Evolutionary conservation across 2,113 vertebrate genomes (phyloP).

Genomic region (Siniperca chuatsi): DNA sequence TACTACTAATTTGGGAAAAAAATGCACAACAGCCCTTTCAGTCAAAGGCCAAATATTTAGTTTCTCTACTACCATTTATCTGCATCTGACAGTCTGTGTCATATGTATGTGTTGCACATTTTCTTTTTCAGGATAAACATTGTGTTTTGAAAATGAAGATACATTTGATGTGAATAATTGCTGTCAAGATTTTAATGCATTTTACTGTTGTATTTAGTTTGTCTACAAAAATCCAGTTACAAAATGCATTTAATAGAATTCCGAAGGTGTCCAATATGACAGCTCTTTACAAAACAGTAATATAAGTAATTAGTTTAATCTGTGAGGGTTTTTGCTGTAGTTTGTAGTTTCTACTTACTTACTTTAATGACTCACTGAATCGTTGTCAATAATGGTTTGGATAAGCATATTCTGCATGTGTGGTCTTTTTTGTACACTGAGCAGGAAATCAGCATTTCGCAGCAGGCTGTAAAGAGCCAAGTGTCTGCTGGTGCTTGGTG

Average conservation of each 20-base stretch:
- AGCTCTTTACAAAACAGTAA: background rate
- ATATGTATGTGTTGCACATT: background rate
- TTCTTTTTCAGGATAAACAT: background rate
- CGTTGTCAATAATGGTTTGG: background rate
- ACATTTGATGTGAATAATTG: background rate
- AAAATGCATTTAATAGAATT: background rate
- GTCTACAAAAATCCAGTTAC: background rate
- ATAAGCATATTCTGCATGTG: background rate
- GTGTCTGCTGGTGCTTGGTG: conserved; percentile 2
- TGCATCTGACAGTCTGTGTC: background rate
- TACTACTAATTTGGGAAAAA: too few species aligned
- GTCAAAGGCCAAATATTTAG: background rate
- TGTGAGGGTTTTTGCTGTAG: background rate
- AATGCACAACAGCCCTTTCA: too few species aligned
- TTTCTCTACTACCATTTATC: background rate
- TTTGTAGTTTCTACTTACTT: background rate
- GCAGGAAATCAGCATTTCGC: background rate
- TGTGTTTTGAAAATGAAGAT: background rate
- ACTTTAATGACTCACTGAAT: background rate
- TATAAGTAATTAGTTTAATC: background rate
- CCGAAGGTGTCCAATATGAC: background rate
- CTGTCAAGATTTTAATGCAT: background rate
- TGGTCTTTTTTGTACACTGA: background rate
- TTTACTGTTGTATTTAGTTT: background rate
- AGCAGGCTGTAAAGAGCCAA: background rate